Percentiles rank a stretch among this genome's conserved stretches.
Conservation (phyloP, 2,797 vertebrate genomes). For the Siniperca obscura region DNA sequence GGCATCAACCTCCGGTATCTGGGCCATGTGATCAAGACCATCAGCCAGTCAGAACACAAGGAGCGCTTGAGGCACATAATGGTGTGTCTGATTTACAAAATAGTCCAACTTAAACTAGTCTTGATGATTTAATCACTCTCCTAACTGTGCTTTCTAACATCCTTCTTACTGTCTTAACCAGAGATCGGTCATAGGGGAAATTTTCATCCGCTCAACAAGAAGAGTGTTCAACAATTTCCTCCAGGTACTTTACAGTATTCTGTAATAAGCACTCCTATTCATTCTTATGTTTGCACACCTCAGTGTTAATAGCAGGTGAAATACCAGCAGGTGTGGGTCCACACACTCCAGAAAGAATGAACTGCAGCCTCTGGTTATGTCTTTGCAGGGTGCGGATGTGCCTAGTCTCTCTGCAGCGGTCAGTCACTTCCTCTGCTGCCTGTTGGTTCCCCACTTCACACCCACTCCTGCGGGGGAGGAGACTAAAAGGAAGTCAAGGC, state of each 20-base stretch:
- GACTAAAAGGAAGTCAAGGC: constrained; percentile 82
- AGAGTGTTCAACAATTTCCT: constrained; percentile 86
- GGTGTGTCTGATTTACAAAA: constrained; percentile 70
- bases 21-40: constrained; percentile 80
- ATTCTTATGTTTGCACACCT: background rate
- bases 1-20: constrained; percentile 90
- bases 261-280: background rate
- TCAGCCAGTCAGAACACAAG: constrained; percentile 81
- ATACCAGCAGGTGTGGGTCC: constrained; percentile 1
- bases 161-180: constrained; percentile 57
- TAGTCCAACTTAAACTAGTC: background rate
- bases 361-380: constrained; percentile 35
- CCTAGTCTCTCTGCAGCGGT: constrained; percentile 84
- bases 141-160: constrained; percentile 14
- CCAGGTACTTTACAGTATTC: constrained; percentile 77
- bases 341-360: background rate
- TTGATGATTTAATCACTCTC: background rate
- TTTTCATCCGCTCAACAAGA: constrained; percentile 84
- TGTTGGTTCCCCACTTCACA: constrained; percentile 82
- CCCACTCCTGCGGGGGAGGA: constrained; percentile 75
- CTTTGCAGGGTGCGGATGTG: constrained; percentile 84
- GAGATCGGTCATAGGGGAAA: constrained; percentile 81
- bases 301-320: background rate
- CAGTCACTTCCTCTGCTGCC: constrained; percentile 89
- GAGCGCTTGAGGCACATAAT: constrained; percentile 84